A percentile compares a stretch with the other conserved stretches of the same genome.
These are phyloP conservation scores for Lysiphlebus fabarum DNA, from an alignment of 1,140 invertebrate species.

Conservation along the genomic window DNA sequence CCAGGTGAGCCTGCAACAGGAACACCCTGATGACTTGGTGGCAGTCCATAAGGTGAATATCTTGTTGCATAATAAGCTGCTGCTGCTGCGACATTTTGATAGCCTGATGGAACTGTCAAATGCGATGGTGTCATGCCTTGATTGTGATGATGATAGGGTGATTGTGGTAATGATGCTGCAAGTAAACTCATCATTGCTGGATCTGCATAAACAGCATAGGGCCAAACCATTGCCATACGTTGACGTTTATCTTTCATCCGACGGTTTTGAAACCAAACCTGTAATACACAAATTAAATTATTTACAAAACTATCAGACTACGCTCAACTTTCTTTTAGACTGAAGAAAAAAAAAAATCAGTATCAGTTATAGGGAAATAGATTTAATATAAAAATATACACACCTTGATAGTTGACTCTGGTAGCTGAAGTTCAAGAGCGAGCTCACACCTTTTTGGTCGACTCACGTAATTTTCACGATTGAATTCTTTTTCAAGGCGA, in stretches of 20 bases:
- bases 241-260: conserved; percentile 99
- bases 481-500: conserved; percentile 95
- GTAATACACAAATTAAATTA: conserved; percentile 33
- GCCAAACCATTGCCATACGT: conserved; percentile 89
- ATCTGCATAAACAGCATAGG: conserved; percentile 90
- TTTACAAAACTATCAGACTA: not conserved
- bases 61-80: conserved; percentile 42
- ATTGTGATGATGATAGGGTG: conserved; percentile 44
- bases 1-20: no score
- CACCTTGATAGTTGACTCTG: conserved; percentile 98
- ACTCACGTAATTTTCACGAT: conserved; percentile 96
- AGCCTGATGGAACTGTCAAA: conserved; percentile 27
- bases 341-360: no score
- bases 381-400: conserved; percentile 22
- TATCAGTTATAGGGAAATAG: not conserved
- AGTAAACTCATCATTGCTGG: conserved; percentile 88
- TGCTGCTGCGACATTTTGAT: conserved; percentile 36
- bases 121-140: conserved; percentile 52
- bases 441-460: conserved; percentile 90
- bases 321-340: no score
- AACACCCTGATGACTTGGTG: not conserved
- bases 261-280: conserved; percentile 99
- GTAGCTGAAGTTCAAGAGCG: conserved; percentile 87
- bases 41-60: conserved; percentile 36
- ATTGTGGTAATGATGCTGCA: conserved; percentile 58